Evolutionary conservation across 2,113 vertebrate genomes (phyloP), one percentile per base, ranked within the genome.

Genomic region (Chinchilla lanigera): DNA sequence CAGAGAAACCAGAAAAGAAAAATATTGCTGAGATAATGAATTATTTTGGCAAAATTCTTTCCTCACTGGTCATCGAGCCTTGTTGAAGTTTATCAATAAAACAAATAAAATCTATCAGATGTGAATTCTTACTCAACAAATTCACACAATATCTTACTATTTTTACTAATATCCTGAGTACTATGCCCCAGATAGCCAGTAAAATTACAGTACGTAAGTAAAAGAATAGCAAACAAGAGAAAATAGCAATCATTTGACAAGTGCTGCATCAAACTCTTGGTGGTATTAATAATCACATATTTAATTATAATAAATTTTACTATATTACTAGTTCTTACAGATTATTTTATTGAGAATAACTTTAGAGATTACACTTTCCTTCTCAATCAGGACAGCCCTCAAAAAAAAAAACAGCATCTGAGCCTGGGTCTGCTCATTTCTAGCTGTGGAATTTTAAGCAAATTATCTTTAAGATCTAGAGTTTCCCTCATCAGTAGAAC

Each of bases 301-400:
- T 85, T 86, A 94, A 92, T 60, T 78, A 52, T 44, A 73, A 86
- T 94, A 86, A 83, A 91, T 24, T 35, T 92, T 26, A 52, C 58
- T 86, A 0, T 83, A n/a, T 63, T 24, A 73, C 3, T 30, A 86
- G 86, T 52, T 75, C 50, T 94, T 90, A 41, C 9, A 61, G 5
- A 54, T 87, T n/a, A 90, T 41, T 63, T 77, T 73, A 38, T 30
- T 75, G 26, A 67, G n/a, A 44, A 87, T 33, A n/a, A 35, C 5
- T 44, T 28, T 63, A 52, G 67, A 81, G 73, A 73, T 75, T 1
- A 17, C 0, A 41, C 12, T 69, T 92, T 71, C 5, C 54, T 84
- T 87, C 63, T 84, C 20, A 73, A 12, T 54, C 12, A 81, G 26
- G 14, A 47, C 16, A 73, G 26, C 30, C 67, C 13, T 75, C 83